Conservation (phyloP, 1,140 invertebrate species). For the Cydia pomonella region DNA sequence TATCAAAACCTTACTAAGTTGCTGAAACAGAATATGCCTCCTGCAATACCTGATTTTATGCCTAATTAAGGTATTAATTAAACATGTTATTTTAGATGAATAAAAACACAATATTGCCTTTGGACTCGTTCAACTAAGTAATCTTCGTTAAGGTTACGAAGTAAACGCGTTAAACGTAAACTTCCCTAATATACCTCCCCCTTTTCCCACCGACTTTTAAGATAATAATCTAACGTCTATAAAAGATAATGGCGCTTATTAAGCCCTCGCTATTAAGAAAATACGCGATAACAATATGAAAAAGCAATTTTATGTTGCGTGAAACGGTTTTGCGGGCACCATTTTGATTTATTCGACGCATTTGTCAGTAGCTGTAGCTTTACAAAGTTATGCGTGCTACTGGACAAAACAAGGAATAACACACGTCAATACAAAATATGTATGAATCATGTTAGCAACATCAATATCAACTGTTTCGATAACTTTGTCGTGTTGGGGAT, state of each 20-base stretch:
- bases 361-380: conserved; percentile 57
- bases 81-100: too few species aligned
- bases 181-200: conserved; percentile 14
- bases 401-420: conserved; percentile 20
- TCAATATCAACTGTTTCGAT: not conserved
- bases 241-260: conserved; percentile 24
- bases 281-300: conserved; percentile 43
- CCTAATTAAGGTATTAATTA: too few species aligned
- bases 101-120: too few species aligned
- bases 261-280: conserved; percentile 20
- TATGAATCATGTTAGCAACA: not conserved
- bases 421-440: not conserved
- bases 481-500: not conserved
- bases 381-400: conserved; percentile 53
- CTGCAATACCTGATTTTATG: too few species aligned
- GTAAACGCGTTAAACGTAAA: not conserved
- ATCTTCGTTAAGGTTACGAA: too few species aligned
- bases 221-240: conserved; percentile 27
- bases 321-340: conserved; percentile 49
- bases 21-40: too few species aligned
- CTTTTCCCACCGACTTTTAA: not conserved
- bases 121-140: too few species aligned
- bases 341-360: conserved; percentile 64
- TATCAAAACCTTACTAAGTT: too few species aligned
- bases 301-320: conserved; percentile 51